These are phyloP conservation scores for Melanotus villosus DNA, from an alignment of 2,888 invertebrate genomes.

Conservation along the genomic window DNA sequence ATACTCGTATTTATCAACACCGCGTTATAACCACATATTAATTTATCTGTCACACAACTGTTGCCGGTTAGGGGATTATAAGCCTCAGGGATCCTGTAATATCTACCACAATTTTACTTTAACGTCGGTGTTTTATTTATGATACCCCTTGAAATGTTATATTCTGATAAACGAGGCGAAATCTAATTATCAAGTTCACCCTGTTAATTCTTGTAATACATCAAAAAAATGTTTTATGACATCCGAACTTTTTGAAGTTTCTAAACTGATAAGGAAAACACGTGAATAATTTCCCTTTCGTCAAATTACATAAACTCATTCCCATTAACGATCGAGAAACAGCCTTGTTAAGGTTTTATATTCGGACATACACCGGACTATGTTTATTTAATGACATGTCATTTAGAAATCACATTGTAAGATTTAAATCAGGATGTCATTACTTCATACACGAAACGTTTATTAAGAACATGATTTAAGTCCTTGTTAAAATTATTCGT, in stretches of 20 bases:
- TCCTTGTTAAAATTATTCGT: constrained; percentile 1
- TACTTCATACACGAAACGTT: constrained; percentile 19
- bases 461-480: constrained; percentile 5
- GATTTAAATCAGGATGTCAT: constrained; percentile 33
- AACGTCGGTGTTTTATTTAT: constrained; percentile 12
- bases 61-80: constrained; percentile 21
- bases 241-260: too few species aligned
- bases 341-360: not conserved
- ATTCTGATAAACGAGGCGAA: constrained; percentile 9
- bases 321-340: not conserved
- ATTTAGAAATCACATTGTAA: constrained; percentile 43
- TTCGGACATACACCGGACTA: constrained; percentile 39
- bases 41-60: constrained; percentile 34
- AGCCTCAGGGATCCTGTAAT: constrained; percentile 21
- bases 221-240: too few species aligned
- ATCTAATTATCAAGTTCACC: not conserved
- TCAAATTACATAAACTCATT: too few species aligned
- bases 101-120: constrained; percentile 21
- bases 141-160: not conserved
- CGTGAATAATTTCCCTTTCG: too few species aligned
- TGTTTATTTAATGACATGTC: constrained; percentile 47
- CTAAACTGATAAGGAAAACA: not conserved
- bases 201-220: not conserved
- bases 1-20: constrained; percentile 27
- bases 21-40: constrained; percentile 28